phyloP scores from a whole-genome alignment of 2,113 vertebrate genomes.

The Tricholaema leucomelas region DNA sequence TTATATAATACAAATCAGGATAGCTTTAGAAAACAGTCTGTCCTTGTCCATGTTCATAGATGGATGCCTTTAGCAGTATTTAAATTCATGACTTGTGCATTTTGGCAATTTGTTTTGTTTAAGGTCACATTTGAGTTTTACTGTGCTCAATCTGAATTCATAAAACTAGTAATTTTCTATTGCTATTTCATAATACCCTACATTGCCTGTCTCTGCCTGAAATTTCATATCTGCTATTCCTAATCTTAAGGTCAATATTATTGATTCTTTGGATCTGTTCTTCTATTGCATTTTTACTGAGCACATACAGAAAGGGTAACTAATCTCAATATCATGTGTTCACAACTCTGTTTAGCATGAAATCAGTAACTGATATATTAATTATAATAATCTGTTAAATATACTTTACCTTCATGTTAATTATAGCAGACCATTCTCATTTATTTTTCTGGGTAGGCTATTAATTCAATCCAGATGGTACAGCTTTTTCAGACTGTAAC shows the following conservation, averaged over 20 bases:
- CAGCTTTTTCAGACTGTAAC: constrained; percentile 78
- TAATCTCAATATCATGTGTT: constrained; percentile 78
- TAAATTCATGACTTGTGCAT: constrained; percentile 39
- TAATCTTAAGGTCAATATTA: constrained; percentile 77
- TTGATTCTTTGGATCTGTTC: constrained; percentile 70
- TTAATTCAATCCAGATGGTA: constrained; percentile 85
- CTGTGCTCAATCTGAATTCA: constrained; percentile 50
- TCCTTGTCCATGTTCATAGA: background rate
- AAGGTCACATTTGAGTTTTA: constrained; percentile 52
- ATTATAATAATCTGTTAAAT: constrained; percentile 86
- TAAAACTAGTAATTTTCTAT: constrained; percentile 61
- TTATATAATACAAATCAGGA: background rate
- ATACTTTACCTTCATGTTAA: constrained; percentile 85
- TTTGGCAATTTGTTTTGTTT: background rate
- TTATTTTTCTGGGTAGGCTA: constrained; percentile 82
- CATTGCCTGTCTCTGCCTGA: constrained; percentile 47
- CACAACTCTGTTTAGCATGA: constrained; percentile 79
- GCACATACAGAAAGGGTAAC: constrained; percentile 58
- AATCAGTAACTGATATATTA: constrained; percentile 82
- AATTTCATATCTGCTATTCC: constrained; percentile 69
- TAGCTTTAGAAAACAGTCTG: constrained; percentile 7
- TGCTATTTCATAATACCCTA: background rate
- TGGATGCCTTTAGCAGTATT: background rate
- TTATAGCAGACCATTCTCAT: constrained; percentile 81
- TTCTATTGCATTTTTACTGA: constrained; percentile 50